phyloP scores from a whole-genome alignment of 2,797 vertebrate genomes.

The Prunella strophiata region DNA sequence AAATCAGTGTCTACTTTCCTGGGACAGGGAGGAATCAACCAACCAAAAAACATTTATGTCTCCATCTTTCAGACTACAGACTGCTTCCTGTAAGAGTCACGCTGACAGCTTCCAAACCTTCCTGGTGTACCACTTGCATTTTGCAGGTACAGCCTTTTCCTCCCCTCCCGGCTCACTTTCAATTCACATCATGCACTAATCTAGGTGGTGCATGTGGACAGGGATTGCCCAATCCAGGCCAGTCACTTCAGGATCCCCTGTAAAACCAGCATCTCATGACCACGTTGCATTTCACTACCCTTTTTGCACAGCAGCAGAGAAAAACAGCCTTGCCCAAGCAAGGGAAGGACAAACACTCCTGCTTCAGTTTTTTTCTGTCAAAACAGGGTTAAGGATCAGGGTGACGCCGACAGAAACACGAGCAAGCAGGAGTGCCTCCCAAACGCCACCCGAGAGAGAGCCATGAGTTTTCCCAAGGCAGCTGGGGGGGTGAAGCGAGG shows the following conservation, averaged over 20 bases:
- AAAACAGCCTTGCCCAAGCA: neutral
- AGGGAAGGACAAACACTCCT: neutral
- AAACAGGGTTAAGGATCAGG: neutral
- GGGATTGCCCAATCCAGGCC: neutral
- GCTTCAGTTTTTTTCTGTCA: neutral
- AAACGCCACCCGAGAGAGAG: neutral
- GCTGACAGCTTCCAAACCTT: neutral
- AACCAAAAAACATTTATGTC: neutral
- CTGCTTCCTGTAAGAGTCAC: neutral
- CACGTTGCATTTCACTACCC: neutral
- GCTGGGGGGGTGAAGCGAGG: fast-evolving
- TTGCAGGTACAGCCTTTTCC: neutral
- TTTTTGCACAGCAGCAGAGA: neutral
- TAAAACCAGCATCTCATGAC: neutral
- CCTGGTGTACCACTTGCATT: neutral
- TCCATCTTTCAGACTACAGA: neutral
- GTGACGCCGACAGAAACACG: neutral
- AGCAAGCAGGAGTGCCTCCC: neutral
- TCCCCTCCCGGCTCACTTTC: neutral
- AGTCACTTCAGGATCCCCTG: neutral
- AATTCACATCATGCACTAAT: neutral
- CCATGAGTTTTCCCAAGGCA: neutral
- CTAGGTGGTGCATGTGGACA: neutral
- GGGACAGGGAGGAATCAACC: fast-evolving
- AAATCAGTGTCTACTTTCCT: neutral